Evolutionary conservation across 2,113 vertebrate species (phyloP), one percentile per base, ranked within the genome.

Genomic region (Holacanthus passer): DNA sequence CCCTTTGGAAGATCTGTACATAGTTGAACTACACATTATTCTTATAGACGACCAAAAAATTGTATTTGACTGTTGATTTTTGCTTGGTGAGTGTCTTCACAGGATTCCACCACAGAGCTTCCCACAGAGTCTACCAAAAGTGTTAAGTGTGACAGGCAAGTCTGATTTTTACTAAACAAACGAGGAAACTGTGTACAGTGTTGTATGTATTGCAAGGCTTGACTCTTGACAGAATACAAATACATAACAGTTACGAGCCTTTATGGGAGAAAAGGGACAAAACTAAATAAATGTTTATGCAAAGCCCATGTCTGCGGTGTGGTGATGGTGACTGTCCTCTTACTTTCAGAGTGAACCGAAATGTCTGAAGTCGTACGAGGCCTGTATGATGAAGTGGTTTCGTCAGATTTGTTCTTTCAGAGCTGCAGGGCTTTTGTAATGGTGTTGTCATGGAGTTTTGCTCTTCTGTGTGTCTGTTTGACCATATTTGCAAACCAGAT

Each of bases 201-300:
- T 70, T 83, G 74, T 88, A 20, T 79, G 24, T 76, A 62, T 81
- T 58, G 71, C 48, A 20, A 84, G 55, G 50, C 39, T 52, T 67
- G 73, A 75, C 76, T 74, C 73, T 53, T 53, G 74, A 56, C 65
- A 58, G 62, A 81, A 75, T 59, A 69, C 68, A 78, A 75, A 81
- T 52, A 55, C 58, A 48, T 66, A 70, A 87, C 63, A 63, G 62
- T 47, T 70, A 63, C 22, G 63, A 83, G 55, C 73, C 69, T 84
- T 84, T 58, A 79, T 58, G 73, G 72, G 77, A 39, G 50, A 83
- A 87, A 87, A 89, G 87, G 84, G 84, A 90, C 55, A 64, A 79
- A 85, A 84, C 45, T 70, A 77, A 85, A 62, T 82, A 85, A 87
- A 88, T 76, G 72, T 89, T 84, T 90, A 92, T 93, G 91, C 91